Percentiles rank a stretch among this genome's conserved stretches.
These are phyloP conservation scores for Bagarius yarrelli DNA, from an alignment of 2,113 vertebrate species.

Conservation along the genomic window DNA sequence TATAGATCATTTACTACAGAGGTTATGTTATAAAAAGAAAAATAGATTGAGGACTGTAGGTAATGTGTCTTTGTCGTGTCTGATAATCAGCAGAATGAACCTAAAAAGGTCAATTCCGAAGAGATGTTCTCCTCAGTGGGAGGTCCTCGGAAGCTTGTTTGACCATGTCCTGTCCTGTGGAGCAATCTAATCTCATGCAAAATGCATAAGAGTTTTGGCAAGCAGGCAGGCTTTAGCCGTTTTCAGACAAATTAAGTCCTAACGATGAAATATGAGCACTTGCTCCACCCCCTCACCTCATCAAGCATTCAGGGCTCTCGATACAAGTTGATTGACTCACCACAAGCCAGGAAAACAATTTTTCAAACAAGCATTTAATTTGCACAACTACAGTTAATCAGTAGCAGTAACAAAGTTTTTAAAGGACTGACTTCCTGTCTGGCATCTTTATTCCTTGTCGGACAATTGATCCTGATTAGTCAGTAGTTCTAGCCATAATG, in stretches of 20 bases:
- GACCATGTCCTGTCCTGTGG: not conserved
- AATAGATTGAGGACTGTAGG: conserved; percentile 16
- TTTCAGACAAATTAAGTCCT: conserved; percentile 26
- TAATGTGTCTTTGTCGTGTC: conserved; percentile 33
- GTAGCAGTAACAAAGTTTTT: not conserved
- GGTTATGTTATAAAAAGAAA: conserved; percentile 1
- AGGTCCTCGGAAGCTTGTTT: conserved; percentile 8
- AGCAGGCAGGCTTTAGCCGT: not conserved
- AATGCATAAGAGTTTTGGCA: conserved; percentile 18
- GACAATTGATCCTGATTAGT: not conserved
- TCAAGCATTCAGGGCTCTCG: no score
- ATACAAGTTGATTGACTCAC: not conserved
- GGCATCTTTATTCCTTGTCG: not conserved
- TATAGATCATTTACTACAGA: conserved; percentile 31
- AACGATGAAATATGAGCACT: conserved; percentile 1
- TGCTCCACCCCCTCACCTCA: not conserved
- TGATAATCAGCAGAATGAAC: conserved; percentile 21
- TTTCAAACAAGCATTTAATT: no score
- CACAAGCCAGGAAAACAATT: no score
- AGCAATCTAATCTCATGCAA: conserved; percentile 29
- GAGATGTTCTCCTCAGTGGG: conserved; percentile 7
- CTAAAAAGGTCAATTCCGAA: no score
- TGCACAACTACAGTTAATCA: not conserved
- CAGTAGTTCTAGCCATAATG: not conserved
- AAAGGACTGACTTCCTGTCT: not conserved